phyloP scores from a whole-genome alignment of 1,140 invertebrate genomes.

The Akabosia matsudoensis region DNA sequence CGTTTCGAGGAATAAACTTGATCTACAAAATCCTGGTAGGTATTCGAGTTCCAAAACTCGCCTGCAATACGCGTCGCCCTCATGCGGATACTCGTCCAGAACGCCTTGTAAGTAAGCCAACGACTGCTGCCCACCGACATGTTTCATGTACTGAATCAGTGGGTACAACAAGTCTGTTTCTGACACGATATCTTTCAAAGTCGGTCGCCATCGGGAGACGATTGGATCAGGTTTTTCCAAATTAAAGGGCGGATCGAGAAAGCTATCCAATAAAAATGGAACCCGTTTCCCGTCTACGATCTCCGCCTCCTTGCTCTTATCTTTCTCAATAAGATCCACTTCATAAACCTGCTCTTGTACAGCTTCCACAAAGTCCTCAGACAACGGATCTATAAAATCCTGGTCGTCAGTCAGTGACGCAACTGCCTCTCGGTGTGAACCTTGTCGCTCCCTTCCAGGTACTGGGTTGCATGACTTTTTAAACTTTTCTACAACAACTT shows the following conservation, averaged over 20 bases:
- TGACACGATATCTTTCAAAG: conserved; percentile 33
- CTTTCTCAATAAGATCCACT: not conserved
- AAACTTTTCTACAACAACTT: not conserved
- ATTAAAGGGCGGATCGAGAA: conserved; percentile 37
- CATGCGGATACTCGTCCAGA: conserved; percentile 37
- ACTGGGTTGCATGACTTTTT: not conserved
- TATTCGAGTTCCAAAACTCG: conserved; percentile 40
- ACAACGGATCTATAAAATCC: not conserved
- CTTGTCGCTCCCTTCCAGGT: not conserved
- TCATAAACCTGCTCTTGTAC: not conserved
- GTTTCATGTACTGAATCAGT: conserved; percentile 45
- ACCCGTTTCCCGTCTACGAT: too few relatives aligned
- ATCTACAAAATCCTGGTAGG: conserved; percentile 41
- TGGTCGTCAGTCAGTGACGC: not conserved
- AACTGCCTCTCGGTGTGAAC: not conserved
- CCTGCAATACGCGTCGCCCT: conserved; percentile 36
- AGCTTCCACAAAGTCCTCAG: not conserved
- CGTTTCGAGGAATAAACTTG: conserved; percentile 35
- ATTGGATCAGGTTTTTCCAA: conserved; percentile 41
- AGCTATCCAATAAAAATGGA: conserved; percentile 41
- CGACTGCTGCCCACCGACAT: conserved; percentile 29
- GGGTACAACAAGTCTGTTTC: conserved; percentile 43
- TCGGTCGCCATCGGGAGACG: conserved; percentile 39
- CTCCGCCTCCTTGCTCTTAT: not conserved
- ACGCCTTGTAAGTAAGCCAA: conserved; percentile 45